Conservation (phyloP, 2,797 vertebrate species). For the Sorex maritimensis region DNA sequence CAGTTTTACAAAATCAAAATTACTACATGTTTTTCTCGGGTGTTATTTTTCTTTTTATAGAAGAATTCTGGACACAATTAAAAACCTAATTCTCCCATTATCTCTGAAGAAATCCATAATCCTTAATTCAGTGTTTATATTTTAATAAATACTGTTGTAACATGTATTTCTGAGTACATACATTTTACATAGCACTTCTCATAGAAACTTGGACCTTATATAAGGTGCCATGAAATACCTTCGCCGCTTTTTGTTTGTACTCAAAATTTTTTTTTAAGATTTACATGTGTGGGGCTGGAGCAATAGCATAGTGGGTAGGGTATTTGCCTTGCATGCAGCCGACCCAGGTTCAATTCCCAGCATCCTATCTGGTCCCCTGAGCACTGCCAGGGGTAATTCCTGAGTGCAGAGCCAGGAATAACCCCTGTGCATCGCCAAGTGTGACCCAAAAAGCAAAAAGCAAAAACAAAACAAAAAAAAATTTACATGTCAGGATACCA, state of each 20-base stretch:
- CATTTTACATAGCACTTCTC: background rate
- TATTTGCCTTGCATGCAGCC: no score
- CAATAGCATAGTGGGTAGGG: no score
- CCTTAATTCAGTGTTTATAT: background rate
- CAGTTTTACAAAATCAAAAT: background rate
- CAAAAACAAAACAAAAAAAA: no score
- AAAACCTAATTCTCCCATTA: background rate
- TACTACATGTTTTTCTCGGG: background rate
- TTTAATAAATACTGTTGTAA: background rate
- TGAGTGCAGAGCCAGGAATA: no score
- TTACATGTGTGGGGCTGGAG: background rate
- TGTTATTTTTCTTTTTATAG: background rate
- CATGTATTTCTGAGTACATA: background rate
- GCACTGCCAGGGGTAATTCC: no score
- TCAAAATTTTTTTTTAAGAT: constrained; percentile 44
- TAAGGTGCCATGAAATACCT: background rate
- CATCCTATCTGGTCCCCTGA: no score
- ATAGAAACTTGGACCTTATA: background rate
- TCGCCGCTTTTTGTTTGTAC: background rate
- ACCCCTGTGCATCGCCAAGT: no score
- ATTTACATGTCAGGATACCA: background rate
- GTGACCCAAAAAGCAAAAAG: no score
- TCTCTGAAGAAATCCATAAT: background rate
- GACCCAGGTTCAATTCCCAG: no score
- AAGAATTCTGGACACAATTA: background rate